Base-by-base conservation (phyloP, 2,113 vertebrate species). In the Oxyruncus cristatus region DNA sequence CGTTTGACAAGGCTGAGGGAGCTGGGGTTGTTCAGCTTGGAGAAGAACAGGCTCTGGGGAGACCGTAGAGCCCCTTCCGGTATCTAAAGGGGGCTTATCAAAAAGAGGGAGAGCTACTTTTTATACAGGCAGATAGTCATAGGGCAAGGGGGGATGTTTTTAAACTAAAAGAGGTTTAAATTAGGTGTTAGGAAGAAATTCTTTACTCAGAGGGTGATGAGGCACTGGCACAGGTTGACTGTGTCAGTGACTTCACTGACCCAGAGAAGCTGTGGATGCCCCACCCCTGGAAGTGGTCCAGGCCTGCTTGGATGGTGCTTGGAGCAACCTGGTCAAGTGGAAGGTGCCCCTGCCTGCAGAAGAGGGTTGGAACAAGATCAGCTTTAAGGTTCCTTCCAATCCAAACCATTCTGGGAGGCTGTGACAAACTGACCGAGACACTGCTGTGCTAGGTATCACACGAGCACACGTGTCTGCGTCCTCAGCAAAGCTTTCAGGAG, bases 371-470 rank as follows among this genome's bases (percentile, higher is more conserved):
- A 46, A 46, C 22, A 46, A 32, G 42, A 67, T n/a, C 21, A 67
- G 32, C 21, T n/a, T 42, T 46, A 67, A 65, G 41, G 41, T 13
- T 21, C 28, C 41, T 44, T 65, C 62, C 62, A 32, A 8, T 46
- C 32, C 42, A 46, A 26, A n/a, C 65, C 32, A 46, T 67, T 46
- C 32, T 46, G 32, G 22, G 42, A n/a, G 46, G 24, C 30, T 46
- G 22, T 46, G 21, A 46, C 21, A 33, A 24, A 65, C 42, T 12
- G 17, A 41, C 22, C 46, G 76, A 42, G 39, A 56, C 11, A 5
- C 1, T 0, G 15, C 14, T 9, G 44, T 78, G 72, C 37, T 20
- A 21, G 6, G 11, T 12, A 24, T 11, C 52, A 44, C 6, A 1
- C 0, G 0, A 42, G 32, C 33, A 7, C 20, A 11, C 9, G 61